Base-by-base conservation (phyloP, 2,797 vertebrate species). In the Ambastaia sidthimunki region DNA sequence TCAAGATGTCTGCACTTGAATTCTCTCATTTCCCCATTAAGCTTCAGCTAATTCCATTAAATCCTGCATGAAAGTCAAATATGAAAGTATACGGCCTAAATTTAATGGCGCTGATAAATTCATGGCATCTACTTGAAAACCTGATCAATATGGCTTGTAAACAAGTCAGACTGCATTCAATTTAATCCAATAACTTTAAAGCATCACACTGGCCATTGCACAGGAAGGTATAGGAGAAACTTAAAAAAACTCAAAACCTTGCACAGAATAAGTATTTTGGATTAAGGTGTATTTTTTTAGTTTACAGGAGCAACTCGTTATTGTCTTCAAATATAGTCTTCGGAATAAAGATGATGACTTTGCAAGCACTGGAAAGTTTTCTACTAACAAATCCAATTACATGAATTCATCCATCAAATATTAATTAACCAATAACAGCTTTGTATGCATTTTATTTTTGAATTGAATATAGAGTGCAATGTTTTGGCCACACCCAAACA, bases 141-240 rank as follows among this genome's bases (percentile, higher is more conserved):
- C 34, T 7, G 41, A 76, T 57, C 34, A 7, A 76, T 68, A 68
- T 10, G 16, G 16, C 63, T 76, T 68, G 62, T 55, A 55, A 68
- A 57, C 50, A 47, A 21, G 50, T 34, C 63, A 18, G 18, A 50
- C 50, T 55, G 63, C 50, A 44, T 68, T 68, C 31, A 25, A 19
- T 76, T 68, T 55, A 44, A 67, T 57, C 9, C 25, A 67, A 67
- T 25, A 44, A 10, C 63, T 44, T 25, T 1, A 67, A n/a, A 67
- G 19, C 15, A 13, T 18, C 19, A 37, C 16, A 34, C 21, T 55
- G 19, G 47, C n/a, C 28, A 66, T 3, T 67, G 50, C 1, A 54
- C 59, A 52, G 18, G 37, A 41, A 41, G 37, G 37, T 9, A 41
- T 41, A 41, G 37, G 15, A 16, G 19, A 15, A 16, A 13, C 21